phyloP scores from a whole-genome alignment of 2,797 vertebrate species.

The Agapornis canus region DNA sequence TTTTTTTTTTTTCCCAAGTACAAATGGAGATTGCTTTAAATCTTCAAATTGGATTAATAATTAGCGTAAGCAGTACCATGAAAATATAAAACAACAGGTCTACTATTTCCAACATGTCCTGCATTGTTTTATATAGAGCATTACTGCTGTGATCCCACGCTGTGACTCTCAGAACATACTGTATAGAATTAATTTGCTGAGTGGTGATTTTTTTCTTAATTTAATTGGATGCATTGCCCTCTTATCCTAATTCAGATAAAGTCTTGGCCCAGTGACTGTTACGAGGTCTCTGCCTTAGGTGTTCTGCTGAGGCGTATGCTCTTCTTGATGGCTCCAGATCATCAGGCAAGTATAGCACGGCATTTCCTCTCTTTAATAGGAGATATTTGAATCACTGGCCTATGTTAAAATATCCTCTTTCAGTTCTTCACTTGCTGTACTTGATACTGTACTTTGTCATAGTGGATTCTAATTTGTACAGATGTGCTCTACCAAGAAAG shows the following conservation, averaged over 20 bases:
- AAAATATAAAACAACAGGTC: background rate
- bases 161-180: background rate
- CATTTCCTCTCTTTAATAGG: background rate
- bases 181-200: background rate
- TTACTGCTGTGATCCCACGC: background rate
- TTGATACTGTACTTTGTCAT: background rate
- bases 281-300: conserved; percentile 81
- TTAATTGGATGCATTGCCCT: background rate
- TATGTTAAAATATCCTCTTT: background rate
- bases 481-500: background rate
- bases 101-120: background rate
- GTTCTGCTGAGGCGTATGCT: conserved; percentile 87
- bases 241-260: conserved; percentile 80
- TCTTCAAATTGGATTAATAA: background rate
- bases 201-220: background rate
- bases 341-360: conserved; percentile 82
- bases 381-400: background rate
- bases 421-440: background rate
- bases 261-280: conserved; percentile 78
- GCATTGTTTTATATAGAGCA: background rate
- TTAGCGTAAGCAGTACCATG: background rate
- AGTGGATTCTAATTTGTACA: background rate
- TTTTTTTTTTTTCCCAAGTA: background rate
- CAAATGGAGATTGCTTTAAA: background rate
- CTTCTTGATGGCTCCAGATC: conserved; percentile 88